Base-by-base conservation (phyloP, 1,140 invertebrate genomes). In the Nebria ingens region DNA sequence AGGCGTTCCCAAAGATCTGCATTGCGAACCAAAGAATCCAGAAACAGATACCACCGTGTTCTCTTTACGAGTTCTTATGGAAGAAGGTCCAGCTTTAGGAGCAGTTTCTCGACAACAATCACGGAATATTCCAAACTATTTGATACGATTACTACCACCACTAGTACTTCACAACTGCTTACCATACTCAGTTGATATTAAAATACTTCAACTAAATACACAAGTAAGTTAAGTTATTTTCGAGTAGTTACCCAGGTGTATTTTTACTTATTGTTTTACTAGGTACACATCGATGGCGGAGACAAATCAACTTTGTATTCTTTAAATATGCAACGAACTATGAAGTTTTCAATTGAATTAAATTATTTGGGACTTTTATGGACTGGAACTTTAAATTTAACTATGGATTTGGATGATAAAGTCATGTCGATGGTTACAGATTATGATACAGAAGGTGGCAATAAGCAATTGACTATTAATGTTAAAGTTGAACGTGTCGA, bases 81-180 rank as follows among this genome's bases (percentile, higher is more conserved):
- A 62, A 56, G 42, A 68, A 69, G 52, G 51, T 68, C 2, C 58
- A 65, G 2, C 55, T 62, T 52, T 73, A 58, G 64, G 73, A 65
- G 67, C 40, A 17, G 4, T 58, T 54, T 9, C 59, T 9, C 64
- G 66, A 50, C 74, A 70, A 52, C 72, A 77, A 50, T 70, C 73
- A 0, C 72, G 76, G 15, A 70, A 73, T 3, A 73, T 88, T 13
- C 87, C 87, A 0, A 89, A 89, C 65, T 87, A 87, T 62, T 70
- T 83, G 2, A 76, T 91, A 21, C 78, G 79, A 25, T 73, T 90
- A 4, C 64, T 87, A 56, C 84, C 88, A 1, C 85, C 88, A 0
- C 70, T 91, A 19, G 73, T 82, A 13, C 73, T 91, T 3, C 82
- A 88, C 67, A 91, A 91, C 67, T 79, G 83, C 45, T 73, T 92